These are phyloP conservation scores for Paramormyrops hopkinsi DNA, from an alignment of 2,797 vertebrate species.

Conservation along the genomic window DNA sequence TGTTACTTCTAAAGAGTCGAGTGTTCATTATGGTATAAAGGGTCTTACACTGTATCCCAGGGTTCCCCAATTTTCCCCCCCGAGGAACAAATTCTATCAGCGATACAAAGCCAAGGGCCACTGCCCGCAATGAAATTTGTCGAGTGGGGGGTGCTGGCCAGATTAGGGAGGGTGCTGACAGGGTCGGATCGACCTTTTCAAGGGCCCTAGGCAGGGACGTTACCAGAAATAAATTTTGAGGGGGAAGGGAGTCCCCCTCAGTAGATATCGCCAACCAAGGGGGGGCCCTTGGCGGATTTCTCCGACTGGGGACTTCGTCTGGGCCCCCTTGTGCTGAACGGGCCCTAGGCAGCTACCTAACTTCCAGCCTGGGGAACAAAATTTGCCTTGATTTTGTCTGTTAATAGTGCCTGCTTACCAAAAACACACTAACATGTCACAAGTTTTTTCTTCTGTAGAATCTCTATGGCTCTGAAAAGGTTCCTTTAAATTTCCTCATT, in stretches of 20 bases:
- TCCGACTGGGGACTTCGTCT: background rate
- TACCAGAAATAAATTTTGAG: background rate
- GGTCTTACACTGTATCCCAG: background rate
- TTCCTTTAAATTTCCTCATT: background rate
- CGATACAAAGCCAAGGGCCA: background rate
- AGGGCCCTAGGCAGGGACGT: background rate
- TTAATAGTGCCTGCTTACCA: background rate
- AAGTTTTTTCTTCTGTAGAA: background rate
- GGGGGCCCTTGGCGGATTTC: background rate
- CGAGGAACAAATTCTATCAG: background rate
- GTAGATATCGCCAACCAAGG: background rate
- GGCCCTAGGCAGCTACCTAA: background rate
- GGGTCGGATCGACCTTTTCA: background rate
- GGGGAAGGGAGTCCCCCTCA: background rate
- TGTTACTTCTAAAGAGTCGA: background rate
- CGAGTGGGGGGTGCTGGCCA: background rate
- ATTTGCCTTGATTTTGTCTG: background rate
- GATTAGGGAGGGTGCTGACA: background rate
- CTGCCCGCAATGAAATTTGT: background rate
- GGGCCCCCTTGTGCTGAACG: background rate
- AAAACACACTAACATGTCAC: background rate
- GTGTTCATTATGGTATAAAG: background rate
- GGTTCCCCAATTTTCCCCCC: background rate
- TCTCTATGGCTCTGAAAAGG: background rate
- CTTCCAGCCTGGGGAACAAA: background rate